These are phyloP conservation scores for Acrocera orbiculus DNA, from an alignment of 2,888 invertebrate species.

Conservation along the genomic window DNA sequence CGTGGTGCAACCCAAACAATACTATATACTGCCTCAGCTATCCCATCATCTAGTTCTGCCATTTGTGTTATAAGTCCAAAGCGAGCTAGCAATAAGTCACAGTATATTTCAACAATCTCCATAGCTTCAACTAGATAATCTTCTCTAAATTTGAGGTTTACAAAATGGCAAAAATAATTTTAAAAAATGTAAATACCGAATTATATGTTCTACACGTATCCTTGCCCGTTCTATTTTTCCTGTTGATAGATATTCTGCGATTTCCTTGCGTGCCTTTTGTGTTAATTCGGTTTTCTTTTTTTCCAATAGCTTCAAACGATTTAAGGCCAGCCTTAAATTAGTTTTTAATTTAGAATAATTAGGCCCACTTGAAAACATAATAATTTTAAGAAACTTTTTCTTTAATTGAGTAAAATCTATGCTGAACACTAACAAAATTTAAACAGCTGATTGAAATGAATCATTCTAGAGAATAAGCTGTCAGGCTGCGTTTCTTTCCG, in stretches of 20 bases:
- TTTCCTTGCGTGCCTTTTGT: conserved; percentile 84
- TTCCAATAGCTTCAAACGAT: conserved; percentile 83
- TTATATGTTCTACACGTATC: conserved; percentile 96
- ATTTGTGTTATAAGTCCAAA: conserved; percentile 94
- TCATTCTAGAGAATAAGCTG: too few relatives aligned
- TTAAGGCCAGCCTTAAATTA: conserved; percentile 79
- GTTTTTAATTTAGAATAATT: conserved; percentile 96
- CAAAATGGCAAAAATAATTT: not conserved
- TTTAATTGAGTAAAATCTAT: too few relatives aligned
- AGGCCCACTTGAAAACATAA: conserved; percentile 79
- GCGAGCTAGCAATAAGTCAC: conserved; percentile 86
- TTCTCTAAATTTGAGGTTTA: conserved; percentile 40
- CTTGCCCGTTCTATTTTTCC: conserved; percentile 80
- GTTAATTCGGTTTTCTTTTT: conserved; percentile 97
- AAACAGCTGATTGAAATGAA: too few relatives aligned
- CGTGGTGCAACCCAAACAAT: conserved; percentile 96
- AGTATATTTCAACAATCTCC: conserved; percentile 99
- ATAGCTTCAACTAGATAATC: conserved; percentile 99
- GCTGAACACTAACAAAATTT: too few relatives aligned
- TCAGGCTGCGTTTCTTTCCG: too few relatives aligned
- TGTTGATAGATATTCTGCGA: conserved; percentile 82
- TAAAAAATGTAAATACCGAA: conserved; percentile 37
- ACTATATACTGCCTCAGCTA: conserved; percentile 89
- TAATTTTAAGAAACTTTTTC: too few relatives aligned
- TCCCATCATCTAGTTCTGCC: conserved; percentile 89